These are phyloP conservation scores for Drusus annulatus DNA, from an alignment of 1,140 invertebrate species.

Conservation along the genomic window DNA sequence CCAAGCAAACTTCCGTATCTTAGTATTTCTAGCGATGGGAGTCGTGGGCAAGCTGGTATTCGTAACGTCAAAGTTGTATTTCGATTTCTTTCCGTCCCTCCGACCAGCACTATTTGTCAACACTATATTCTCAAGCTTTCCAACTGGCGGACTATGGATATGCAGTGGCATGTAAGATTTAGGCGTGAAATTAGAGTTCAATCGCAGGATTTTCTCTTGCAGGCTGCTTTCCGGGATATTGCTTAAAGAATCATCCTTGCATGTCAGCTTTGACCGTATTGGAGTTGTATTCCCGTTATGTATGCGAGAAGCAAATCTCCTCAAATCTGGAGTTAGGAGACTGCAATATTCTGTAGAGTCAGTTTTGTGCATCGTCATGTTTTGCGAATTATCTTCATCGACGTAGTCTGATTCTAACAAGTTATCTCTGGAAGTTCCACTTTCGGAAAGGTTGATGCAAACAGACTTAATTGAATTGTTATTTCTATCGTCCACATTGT, in stretches of 20 bases:
- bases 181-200: slow-evolving; percentile 67
- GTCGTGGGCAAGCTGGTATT: slow-evolving; percentile 68
- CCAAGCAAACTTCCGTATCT: slow-evolving; percentile 70
- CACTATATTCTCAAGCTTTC: slow-evolving; percentile 65
- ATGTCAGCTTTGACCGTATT: slow-evolving; percentile 24
- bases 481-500: slow-evolving; percentile 27
- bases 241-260: slow-evolving; percentile 31
- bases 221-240: slow-evolving; percentile 19
- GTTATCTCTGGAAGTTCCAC: neutral
- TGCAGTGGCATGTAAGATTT: slow-evolving; percentile 69
- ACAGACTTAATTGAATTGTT: slow-evolving; percentile 7
- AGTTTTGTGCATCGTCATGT: slow-evolving; percentile 63
- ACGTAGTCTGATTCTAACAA: slow-evolving; percentile 29
- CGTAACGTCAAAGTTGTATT: slow-evolving; percentile 65
- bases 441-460: neutral
- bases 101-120: slow-evolving; percentile 62
- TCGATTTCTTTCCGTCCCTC: slow-evolving; percentile 62
- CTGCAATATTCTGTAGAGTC: slow-evolving; percentile 71
- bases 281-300: neutral
- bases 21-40: slow-evolving; percentile 69
- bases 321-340: slow-evolving; percentile 65
- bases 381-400: neutral
- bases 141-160: slow-evolving; percentile 66
- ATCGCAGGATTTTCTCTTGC: slow-evolving; percentile 45
- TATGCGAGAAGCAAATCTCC: slow-evolving; percentile 38